phyloP scores from a whole-genome alignment of 2,888 invertebrate species.

The Yponomeuta evonymella region DNA sequence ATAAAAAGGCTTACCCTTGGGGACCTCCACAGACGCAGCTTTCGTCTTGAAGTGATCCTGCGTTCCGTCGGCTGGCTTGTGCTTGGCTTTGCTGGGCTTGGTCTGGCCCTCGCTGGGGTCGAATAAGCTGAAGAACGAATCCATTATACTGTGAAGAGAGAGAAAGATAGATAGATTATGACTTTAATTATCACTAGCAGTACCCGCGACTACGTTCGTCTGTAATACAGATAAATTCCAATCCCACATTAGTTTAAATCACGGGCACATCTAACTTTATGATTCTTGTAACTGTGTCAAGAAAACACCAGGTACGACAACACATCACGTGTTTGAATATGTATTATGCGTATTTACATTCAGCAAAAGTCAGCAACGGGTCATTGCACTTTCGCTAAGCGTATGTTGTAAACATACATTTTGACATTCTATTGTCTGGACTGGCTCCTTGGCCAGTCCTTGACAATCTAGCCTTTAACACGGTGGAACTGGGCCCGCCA shows the following conservation, averaged over 20 bases:
- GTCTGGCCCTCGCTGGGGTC: slow-evolving; percentile 78
- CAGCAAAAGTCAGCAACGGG: not conserved
- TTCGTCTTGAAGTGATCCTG: slow-evolving; percentile 56
- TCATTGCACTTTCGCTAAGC: not conserved
- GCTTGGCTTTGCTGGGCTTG: slow-evolving; percentile 42
- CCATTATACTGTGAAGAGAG: slow-evolving; percentile 71
- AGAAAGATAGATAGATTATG: too few relatives aligned
- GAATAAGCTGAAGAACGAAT: slow-evolving; percentile 88
- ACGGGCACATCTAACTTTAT: too few relatives aligned
- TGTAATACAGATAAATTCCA: too few relatives aligned
- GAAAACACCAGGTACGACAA: not conserved
- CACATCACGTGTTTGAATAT: not conserved
- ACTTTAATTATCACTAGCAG: too few relatives aligned
- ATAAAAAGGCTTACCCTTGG: slow-evolving; percentile 41
- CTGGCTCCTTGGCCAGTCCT: too few relatives aligned
- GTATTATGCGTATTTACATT: not conserved
- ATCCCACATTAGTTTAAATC: too few relatives aligned
- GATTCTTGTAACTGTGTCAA: not conserved
- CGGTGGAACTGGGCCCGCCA: too few relatives aligned
- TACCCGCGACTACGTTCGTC: too few relatives aligned
- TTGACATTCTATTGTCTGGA: too few relatives aligned
- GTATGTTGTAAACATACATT: too few relatives aligned
- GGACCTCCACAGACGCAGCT: slow-evolving; percentile 36
- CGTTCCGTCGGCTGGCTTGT: slow-evolving; percentile 47
- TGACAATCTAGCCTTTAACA: too few relatives aligned